Evolutionary conservation across 2,888 invertebrate genomes (phyloP).

Genomic region (Drosophila peninsularis): DNA sequence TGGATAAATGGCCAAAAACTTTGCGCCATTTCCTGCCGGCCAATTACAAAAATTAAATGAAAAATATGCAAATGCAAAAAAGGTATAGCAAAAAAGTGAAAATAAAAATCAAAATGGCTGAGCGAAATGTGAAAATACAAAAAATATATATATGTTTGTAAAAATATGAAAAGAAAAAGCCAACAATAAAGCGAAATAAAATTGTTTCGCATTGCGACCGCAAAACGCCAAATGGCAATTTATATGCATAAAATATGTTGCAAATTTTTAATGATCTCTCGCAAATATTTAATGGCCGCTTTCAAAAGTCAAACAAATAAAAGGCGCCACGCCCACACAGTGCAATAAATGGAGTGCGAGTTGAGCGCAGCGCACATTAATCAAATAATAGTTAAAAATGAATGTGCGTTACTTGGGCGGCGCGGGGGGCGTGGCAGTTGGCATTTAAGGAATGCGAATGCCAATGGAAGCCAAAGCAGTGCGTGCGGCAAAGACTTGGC

Average conservation of each 20-base stretch:
- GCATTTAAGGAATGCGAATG: slow-evolving; percentile 33
- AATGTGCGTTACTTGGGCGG: slow-evolving; percentile 4
- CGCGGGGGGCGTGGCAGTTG: slow-evolving; percentile 25
- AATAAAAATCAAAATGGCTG: slow-evolving; percentile 6
- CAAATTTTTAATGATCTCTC: slow-evolving; percentile 58
- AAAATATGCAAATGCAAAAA: slow-evolving; percentile 59
- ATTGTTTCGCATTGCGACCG: slow-evolving; percentile 42
- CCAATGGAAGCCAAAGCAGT: slow-evolving; percentile 59
- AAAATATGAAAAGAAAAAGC: background rate
- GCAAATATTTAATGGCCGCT: slow-evolving; percentile 41
- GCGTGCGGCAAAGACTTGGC: slow-evolving; percentile 18
- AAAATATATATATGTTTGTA: background rate
- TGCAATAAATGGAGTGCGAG: slow-evolving; percentile 28
- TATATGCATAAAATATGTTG: slow-evolving; percentile 59
- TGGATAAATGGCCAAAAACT: slow-evolving; percentile 23
- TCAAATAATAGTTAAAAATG: slow-evolving; percentile 39
- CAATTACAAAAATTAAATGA: slow-evolving; percentile 65
- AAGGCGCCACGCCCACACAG: slow-evolving; percentile 3
- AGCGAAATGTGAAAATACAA: slow-evolving; percentile 4
- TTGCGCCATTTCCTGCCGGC: slow-evolving; percentile 53
- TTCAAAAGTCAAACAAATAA: slow-evolving; percentile 41
- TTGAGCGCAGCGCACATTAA: slow-evolving; percentile 33
- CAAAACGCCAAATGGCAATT: slow-evolving; percentile 69
- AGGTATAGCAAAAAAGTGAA: slow-evolving; percentile 7
- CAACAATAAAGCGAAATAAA: slow-evolving; percentile 19